A percentile compares a stretch with the other conserved stretches of the same genome.
These are phyloP conservation scores for Chiloscyllium punctatum DNA, from an alignment of 2,797 vertebrate species.

Conservation along the genomic window DNA sequence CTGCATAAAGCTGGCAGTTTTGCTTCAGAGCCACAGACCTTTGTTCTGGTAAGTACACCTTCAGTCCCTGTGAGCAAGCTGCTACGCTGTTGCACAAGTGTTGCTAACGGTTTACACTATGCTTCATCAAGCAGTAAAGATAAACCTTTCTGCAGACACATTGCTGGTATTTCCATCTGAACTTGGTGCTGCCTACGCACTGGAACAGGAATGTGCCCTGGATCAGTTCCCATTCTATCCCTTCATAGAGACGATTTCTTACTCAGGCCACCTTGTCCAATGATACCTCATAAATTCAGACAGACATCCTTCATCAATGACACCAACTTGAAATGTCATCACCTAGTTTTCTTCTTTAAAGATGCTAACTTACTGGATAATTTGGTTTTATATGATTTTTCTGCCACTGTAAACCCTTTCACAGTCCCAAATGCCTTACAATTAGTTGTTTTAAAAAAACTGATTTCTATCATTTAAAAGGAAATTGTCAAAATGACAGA, in stretches of 20 bases:
- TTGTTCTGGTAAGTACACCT: neutral
- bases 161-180: conserved; percentile 8
- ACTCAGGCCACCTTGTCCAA: neutral
- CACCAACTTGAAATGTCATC: neutral
- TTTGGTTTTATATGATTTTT: neutral
- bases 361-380: neutral
- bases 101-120: neutral
- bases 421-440: neutral
- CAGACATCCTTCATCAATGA: neutral
- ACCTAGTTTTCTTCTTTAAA: neutral
- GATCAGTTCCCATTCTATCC: neutral
- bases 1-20: neutral
- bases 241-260: neutral
- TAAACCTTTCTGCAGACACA: conserved; percentile 19
- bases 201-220: conserved; percentile 6
- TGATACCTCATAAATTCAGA: neutral
- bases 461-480: neutral
- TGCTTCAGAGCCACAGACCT: neutral
- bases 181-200: neutral
- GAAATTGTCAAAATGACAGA: neutral
- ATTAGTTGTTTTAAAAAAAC: neutral
- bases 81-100: neutral
- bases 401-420: neutral
- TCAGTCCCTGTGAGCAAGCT: neutral
- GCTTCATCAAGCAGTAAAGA: conserved; percentile 28